These are phyloP conservation scores for Drosophila sulfurigaster DNA, from an alignment of 1,140 invertebrate genomes.

Conservation along the genomic window DNA sequence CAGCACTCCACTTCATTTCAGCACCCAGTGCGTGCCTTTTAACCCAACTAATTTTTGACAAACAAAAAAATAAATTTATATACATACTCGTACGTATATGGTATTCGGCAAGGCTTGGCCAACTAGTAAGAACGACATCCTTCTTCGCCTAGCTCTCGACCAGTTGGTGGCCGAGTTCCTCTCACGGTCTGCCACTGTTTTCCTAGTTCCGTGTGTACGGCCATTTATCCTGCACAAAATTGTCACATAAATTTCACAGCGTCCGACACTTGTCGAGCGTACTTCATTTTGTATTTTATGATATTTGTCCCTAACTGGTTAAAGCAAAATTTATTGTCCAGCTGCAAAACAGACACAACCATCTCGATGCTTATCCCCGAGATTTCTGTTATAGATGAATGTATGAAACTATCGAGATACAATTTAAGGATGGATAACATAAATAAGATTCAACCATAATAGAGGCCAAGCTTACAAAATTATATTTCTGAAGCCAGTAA, in stretches of 20 bases:
- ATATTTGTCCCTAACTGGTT: slow-evolving; percentile 74
- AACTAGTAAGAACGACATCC: slow-evolving; percentile 10
- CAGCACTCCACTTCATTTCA: slow-evolving; percentile 15
- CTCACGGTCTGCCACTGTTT: background rate
- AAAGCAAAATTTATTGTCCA: slow-evolving; percentile 67
- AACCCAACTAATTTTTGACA: slow-evolving; percentile 71
- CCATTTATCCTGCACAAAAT: slow-evolving; percentile 79
- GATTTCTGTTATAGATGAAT: slow-evolving; percentile 3
- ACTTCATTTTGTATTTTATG: slow-evolving; percentile 82
- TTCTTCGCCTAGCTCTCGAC: slow-evolving; percentile 27
- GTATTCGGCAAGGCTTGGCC: background rate
- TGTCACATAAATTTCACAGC: slow-evolving; percentile 78
- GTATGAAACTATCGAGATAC: background rate
- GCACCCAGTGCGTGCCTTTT: slow-evolving; percentile 65
- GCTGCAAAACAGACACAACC: slow-evolving; percentile 6
- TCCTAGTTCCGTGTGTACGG: slow-evolving; percentile 32
- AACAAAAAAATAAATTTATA: slow-evolving; percentile 5
- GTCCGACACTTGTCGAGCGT: slow-evolving; percentile 75
- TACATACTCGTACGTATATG: background rate
- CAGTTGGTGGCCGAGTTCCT: background rate
- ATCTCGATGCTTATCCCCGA: background rate
- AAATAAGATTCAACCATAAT: too few species aligned
- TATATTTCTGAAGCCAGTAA: too few species aligned
- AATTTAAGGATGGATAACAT: background rate
- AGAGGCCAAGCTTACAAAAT: too few species aligned